Conservation (phyloP, 2,888 invertebrate species). For the Coelopa pilipes region DNA sequence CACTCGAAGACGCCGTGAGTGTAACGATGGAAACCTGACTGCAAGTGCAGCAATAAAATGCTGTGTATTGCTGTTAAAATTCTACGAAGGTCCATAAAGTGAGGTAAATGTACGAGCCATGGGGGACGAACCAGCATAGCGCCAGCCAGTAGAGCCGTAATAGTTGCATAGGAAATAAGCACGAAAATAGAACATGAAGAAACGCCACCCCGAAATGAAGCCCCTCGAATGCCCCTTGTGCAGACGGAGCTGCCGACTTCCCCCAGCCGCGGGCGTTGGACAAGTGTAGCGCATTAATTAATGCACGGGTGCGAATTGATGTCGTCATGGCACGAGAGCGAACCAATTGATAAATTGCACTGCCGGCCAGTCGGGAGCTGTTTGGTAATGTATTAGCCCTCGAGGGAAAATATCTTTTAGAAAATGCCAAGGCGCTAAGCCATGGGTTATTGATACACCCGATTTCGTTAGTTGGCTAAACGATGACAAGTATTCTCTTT, state of each 20-base stretch:
- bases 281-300: conserved; percentile 39
- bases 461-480: no score
- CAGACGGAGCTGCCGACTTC: background rate
- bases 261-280: background rate
- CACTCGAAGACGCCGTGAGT: background rate
- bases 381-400: no score
- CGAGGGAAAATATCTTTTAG: no score
- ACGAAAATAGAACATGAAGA: conserved; percentile 29
- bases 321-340: conserved; percentile 49
- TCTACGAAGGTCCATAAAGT: conserved; percentile 21
- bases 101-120: conserved; percentile 20
- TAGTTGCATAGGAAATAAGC: conserved; percentile 13
- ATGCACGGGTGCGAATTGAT: conserved; percentile 51
- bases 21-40: conserved; percentile 14
- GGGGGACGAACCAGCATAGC: background rate
- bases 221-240: conserved; percentile 7
- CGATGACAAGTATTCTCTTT: no score
- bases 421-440: no score
- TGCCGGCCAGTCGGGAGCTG: background rate
- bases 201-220: conserved; percentile 22
- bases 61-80: conserved; percentile 21
- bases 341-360: conserved; percentile 25
- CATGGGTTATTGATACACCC: no score
- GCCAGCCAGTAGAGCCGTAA: conserved; percentile 4
- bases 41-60: conserved; percentile 25